Evolutionary conservation across 2,888 invertebrate species (phyloP), one percentile per base, ranked within the genome.

Genomic region (Cephus nigrinus): DNA sequence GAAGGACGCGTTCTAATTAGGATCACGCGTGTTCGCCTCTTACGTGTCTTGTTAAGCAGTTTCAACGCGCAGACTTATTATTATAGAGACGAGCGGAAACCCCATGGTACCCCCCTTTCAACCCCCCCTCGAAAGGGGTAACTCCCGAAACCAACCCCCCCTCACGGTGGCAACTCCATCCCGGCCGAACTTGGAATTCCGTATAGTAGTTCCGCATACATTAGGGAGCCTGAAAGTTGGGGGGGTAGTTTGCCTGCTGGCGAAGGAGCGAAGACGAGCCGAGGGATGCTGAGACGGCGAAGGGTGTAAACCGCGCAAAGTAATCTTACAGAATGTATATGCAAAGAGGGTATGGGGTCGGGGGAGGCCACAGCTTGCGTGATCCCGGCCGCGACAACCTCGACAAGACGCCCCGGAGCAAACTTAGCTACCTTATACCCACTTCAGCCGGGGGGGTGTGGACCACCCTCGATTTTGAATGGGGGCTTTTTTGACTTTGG

Each of bases 271-370:
- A 78, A 79, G 81, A 80, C 81, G 85, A 81, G 77, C 78, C 68
- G 74, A 78, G 79, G 80, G 81, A 80, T 32, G 71, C 82, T 80
- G 72, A 76, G 80, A 77, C 78, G 78, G 76, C 81, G 81, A 80
- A 85, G 90, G 89, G 90, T 90, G 91, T 90, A 90, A 91, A 91
- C 91, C 90, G 89, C 90, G 87, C 88, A 91, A 91, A 91, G 91
- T 91, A 91, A 91, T 91, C 90, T 91, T 91, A 91, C 91, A 91
- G 91, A 91, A 91, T 91, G 91, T 91, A 91, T 91, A 91, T 91
- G 91, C 91, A 91, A 91, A 91, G 91, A 91, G 90, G 90, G 84
- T 85, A 84, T 78, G 78, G 77, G 69, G 68, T 69, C 74, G 69
- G 76, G 80, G 78, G 77, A 80, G 85, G 85, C 86, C 90, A 87